Base-by-base conservation (phyloP, 1,140 invertebrate genomes). In the Aphidius gifuensis region DNA sequence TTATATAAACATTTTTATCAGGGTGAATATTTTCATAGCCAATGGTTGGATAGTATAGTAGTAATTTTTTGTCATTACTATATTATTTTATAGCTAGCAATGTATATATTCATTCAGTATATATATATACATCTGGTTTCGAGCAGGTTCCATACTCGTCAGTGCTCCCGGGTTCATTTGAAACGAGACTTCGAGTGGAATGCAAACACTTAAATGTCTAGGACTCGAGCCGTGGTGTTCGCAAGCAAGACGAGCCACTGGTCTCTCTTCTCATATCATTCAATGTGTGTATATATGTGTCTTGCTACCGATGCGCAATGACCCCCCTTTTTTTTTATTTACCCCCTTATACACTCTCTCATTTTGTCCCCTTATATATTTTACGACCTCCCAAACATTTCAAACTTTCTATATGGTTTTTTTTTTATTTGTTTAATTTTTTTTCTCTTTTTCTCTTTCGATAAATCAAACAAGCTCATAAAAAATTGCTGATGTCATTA, bases 141-240 rank as follows among this genome's bases (percentile, higher is more conserved):
- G 47, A 50, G 51, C 64, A 61, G 61, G 60, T 53, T 48, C 62
- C 53, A 53, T 55, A 56, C 58, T 53, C 32, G 8, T 32, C 32
- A 9, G 32, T 11, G 6, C 50, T 16, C 32, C 61, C 50, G 47
- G 53, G 67, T 68, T 74, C 72, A 72, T 71, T 72, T 69, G 66
- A 68, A 69, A 74, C 73, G 71, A 68, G 60, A 66, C 70, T 73
- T 76, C 66, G 69, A 76, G 74, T 74, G 74, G 69, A 72, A 71
- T 71, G 74, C 72, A 74, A 76, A 76, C 74, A 76, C 74, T 76
- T 70, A 60, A 47, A 49, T 32, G n/a, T 59, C 46, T 51, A 61
- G 64, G 59, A 54, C 66, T 61, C 54, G 60, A 61, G 63, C 64
- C 65, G 49, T 64, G 47, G 51, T 59, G 42, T 16, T 32, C 49